Conservation (phyloP, 2,113 vertebrate genomes). For the Hymenochirus boettgeri region DNA sequence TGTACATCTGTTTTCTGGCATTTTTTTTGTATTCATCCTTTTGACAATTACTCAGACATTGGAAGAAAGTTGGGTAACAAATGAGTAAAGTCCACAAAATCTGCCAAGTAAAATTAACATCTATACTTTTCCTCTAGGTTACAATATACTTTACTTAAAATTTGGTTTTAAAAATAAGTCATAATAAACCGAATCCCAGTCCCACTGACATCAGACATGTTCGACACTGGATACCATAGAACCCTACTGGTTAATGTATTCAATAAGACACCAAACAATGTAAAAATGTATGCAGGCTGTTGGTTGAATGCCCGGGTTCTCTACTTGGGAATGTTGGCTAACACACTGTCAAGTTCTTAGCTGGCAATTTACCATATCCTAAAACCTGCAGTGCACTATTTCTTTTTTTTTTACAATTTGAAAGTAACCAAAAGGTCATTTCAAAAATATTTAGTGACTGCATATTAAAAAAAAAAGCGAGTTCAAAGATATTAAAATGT, state of each 20-base stretch:
- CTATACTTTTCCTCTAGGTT: neutral
- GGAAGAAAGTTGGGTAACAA: neutral
- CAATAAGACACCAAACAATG: slow-evolving; percentile 19
- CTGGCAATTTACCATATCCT: slow-evolving; percentile 29
- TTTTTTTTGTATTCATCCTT: neutral
- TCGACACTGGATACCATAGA: slow-evolving; percentile 8
- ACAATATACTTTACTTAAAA: slow-evolving; percentile 2
- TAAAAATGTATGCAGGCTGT: slow-evolving; percentile 23
- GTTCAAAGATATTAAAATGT: too few species aligned
- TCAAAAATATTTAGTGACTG: too few species aligned
- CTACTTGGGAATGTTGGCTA: slow-evolving; percentile 17
- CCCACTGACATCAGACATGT: slow-evolving; percentile 13
- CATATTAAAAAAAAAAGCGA: too few species aligned
- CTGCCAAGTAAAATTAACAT: slow-evolving; percentile 3
- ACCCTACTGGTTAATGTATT: slow-evolving; percentile 24
- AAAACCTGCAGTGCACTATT: slow-evolving; percentile 12
- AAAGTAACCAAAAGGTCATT: too few species aligned
- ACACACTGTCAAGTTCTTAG: slow-evolving; percentile 37
- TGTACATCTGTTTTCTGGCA: slow-evolving; percentile 2
- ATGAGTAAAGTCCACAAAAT: slow-evolving; percentile 1
- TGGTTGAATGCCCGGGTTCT: slow-evolving; percentile 30
- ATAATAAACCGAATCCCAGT: slow-evolving; percentile 2
- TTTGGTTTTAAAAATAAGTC: slow-evolving; percentile 1
- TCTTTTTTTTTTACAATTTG: too few species aligned
- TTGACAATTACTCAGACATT: neutral